These are phyloP conservation scores for Saccostrea echinata DNA, from an alignment of 1,140 invertebrate genomes.

Conservation along the genomic window DNA sequence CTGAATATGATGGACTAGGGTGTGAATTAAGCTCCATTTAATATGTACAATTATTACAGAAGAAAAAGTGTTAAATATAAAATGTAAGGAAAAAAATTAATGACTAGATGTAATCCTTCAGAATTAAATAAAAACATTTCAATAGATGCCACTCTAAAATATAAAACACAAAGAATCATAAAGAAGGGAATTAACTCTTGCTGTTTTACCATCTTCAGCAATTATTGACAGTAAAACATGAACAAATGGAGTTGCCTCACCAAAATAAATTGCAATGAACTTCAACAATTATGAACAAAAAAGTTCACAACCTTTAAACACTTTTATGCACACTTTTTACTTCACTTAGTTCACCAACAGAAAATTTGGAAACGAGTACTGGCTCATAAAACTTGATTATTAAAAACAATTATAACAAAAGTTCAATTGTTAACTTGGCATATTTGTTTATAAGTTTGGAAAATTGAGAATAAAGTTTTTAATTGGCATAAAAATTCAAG, in stretches of 20 bases:
- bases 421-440: no score
- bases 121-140: not conserved
- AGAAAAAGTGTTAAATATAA: not conserved
- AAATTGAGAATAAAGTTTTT: not conserved
- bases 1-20: not conserved
- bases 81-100: not conserved
- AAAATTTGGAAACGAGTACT: not conserved
- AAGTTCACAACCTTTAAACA: not conserved
- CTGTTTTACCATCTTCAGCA: not conserved
- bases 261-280: not conserved
- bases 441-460: not conserved
- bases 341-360: not conserved
- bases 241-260: no score
- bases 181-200: not conserved
- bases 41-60: conserved; percentile 1
- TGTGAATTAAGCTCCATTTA: not conserved
- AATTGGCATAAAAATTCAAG: not conserved
- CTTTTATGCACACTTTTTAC: not conserved
- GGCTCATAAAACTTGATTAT: no score
- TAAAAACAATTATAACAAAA: no score
- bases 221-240: not conserved
- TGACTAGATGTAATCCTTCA: not conserved
- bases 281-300: not conserved
- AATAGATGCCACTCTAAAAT: not conserved
- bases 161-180: not conserved